Base-by-base conservation (phyloP, 2,797 vertebrate species). In the Cyclopterus lumpus region DNA sequence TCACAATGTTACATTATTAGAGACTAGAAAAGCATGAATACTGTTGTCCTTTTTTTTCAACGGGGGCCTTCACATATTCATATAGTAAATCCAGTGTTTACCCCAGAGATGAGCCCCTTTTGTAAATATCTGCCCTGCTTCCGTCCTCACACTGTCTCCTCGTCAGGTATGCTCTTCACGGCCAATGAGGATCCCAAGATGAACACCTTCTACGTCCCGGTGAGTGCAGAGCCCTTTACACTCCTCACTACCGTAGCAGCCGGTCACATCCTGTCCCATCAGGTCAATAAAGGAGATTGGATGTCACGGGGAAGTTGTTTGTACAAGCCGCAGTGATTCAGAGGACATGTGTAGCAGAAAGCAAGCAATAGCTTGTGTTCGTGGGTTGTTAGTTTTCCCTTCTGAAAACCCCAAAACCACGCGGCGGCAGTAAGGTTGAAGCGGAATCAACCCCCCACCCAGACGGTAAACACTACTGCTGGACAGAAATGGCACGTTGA, bases 171-270 rank as follows among this genome's bases (percentile, higher is more conserved):
- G 97, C 93, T 99, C 9, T 96, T 99, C 83, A 98, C 97, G n/a
- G 98, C 97, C 87, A 99, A 96, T 20, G 98, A 99, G 93, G 95
- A 96, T 49, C 96, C 97, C 64, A 99, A 98, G 95, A 99, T 99
- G 97, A 98, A 95, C 90, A 98, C 97, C 20, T 99, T 97, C 89
- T 99, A 99, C 83, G 95, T 99, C 75, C 98, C 98, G 38, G 98
- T 99, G 93, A 97, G 97, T 95, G 14, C 16, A 49, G 8, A 72
- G 6, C 2, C 32, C 1, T 75, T 68, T 26, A 24, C 60, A 51
- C 49, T 54, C 32, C 36, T 66, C 2, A 8, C 28, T 38, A 32
- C 1, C 14, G n/a, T 40, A 48, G 18, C 34, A 32, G 9, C 44
- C 3, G 3, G 2, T 54, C 0, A 22, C 71, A 8, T 24, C 38